Conservation (phyloP, 2,888 invertebrate genomes). For the Diachrysia chrysitis region DNA sequence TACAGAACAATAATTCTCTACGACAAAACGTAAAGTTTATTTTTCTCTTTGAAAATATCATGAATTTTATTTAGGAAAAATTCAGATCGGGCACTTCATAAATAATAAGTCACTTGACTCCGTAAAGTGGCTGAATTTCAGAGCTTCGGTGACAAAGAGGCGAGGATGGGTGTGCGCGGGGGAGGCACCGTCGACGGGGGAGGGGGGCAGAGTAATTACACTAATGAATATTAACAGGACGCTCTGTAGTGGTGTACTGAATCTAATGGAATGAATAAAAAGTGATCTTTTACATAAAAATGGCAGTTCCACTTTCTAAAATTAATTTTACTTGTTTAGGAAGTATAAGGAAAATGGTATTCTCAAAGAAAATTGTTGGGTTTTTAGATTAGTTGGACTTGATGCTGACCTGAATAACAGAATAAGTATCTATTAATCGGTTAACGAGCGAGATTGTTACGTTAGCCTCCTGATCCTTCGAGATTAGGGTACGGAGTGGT, state of each 20-base stretch:
- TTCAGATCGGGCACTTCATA: constrained; percentile 67
- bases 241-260: constrained; percentile 55
- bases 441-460: constrained; percentile 1
- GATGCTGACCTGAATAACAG: constrained; percentile 1
- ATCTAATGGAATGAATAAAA: constrained; percentile 57
- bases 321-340: constrained; percentile 45
- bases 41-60: constrained; percentile 42
- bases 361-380: constrained; percentile 24
- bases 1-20: constrained; percentile 26
- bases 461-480: constrained; percentile 4
- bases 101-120: constrained; percentile 67
- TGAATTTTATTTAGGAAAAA: constrained; percentile 63
- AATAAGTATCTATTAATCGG: background rate
- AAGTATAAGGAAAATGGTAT: constrained; percentile 35
- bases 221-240: constrained; percentile 75
- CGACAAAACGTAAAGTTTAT: constrained; percentile 29
- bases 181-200: constrained; percentile 6
- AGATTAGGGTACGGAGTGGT: background rate
- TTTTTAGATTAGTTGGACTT: background rate
- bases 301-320: constrained; percentile 34
- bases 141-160: constrained; percentile 49
- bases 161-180: constrained; percentile 12
- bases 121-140: constrained; percentile 60
- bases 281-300: constrained; percentile 45
- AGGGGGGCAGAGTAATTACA: constrained; percentile 64